Percentiles rank a stretch among this genome's conserved stretches.
Conservation (phyloP, 2,113 vertebrate species). For the Cygnus atratus region DNA sequence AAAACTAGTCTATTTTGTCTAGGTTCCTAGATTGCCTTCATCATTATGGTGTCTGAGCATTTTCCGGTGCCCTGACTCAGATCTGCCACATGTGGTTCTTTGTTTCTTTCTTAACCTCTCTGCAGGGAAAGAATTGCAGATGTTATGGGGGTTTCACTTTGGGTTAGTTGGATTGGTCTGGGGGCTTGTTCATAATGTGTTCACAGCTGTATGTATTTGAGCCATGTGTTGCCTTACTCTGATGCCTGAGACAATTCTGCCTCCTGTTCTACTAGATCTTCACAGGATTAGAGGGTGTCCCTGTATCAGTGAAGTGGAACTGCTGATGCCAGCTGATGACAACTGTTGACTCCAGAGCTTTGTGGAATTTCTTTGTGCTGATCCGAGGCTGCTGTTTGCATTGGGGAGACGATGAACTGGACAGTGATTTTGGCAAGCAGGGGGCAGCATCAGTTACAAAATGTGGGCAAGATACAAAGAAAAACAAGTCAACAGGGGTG, state of each 20-base stretch:
- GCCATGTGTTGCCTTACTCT: not conserved
- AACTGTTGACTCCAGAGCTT: not conserved
- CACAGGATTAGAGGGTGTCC: not conserved
- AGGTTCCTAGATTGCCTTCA: slow-evolving; percentile 40
- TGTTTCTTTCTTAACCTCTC: slow-evolving; percentile 19
- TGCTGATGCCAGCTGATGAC: not conserved
- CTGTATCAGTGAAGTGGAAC: not conserved
- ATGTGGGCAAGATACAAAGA: not conserved
- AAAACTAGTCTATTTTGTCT: not conserved
- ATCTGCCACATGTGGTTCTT: slow-evolving; percentile 2
- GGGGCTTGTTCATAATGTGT: not conserved
- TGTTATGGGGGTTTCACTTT: not conserved
- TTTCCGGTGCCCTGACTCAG: slow-evolving; percentile 47
- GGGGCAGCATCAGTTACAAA: not conserved
- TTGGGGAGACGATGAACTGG: fast-evolving
- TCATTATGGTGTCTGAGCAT: slow-evolving; percentile 4
- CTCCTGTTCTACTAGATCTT: not conserved
- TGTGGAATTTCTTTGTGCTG: not conserved
- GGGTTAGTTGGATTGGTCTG: not conserved
- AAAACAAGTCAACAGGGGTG: not conserved
- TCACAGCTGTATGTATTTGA: not conserved
- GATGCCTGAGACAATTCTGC: not conserved
- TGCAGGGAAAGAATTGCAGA: not conserved
- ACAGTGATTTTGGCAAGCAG: not conserved
- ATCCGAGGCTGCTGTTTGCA: not conserved